These are phyloP conservation scores for Todus mexicanus DNA, from an alignment of 2,797 vertebrate species.

Conservation along the genomic window DNA sequence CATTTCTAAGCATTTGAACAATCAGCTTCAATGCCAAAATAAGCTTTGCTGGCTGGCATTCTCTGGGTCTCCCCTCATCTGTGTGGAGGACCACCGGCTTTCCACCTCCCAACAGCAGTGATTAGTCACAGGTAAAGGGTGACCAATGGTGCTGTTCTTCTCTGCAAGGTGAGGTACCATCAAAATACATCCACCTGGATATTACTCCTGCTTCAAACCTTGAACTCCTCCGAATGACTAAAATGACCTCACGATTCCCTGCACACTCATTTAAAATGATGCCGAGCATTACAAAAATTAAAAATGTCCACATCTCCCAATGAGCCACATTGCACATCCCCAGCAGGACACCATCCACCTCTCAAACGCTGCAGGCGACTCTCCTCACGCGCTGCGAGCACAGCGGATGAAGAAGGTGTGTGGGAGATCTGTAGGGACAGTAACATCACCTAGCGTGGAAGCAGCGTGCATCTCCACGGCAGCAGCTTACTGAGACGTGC, in stretches of 20 bases:
- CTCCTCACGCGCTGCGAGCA: neutral
- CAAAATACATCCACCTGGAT: neutral
- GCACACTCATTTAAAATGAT: neutral
- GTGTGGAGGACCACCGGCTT: neutral
- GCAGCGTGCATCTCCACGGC: neutral
- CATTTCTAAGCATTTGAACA: neutral
- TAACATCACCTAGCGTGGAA: neutral
- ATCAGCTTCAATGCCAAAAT: neutral
- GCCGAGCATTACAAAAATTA: neutral
- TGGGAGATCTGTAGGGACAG: neutral
- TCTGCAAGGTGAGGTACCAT: neutral
- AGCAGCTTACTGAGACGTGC: neutral
- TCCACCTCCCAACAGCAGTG: neutral
- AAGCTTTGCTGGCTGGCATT: neutral
- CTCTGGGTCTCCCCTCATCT: neutral
- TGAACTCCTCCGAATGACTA: neutral
- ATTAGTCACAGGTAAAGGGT: neutral
- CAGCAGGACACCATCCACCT: neutral
- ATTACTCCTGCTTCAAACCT: neutral
- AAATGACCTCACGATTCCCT: neutral
- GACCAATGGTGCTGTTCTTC: neutral
- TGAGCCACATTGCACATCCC: accelerated
- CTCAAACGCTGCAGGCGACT: accelerated
- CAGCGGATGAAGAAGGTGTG: neutral
- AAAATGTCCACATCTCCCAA: neutral